Evolutionary conservation across 23 tunicate species (phyloP).

Genomic region (Clavelina lepadiformis): DNA sequence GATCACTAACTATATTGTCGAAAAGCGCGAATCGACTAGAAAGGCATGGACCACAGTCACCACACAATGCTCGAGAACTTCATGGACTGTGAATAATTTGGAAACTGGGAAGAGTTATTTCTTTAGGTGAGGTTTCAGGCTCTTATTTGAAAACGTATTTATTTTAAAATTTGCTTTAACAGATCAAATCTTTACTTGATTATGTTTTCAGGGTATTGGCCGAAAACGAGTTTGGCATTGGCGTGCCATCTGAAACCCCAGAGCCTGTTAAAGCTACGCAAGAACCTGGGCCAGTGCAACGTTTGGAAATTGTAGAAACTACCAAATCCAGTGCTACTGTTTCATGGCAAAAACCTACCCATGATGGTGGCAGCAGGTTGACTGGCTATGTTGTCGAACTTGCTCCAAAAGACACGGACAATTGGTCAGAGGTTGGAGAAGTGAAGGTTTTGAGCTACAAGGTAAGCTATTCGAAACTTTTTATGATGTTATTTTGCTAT

Average conservation of each 20-base stretch:
- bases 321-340: slow-evolving; percentile 48
- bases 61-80: slow-evolving; percentile 57
- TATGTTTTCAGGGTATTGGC: slow-evolving; percentile 73
- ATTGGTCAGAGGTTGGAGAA: slow-evolving; percentile 60
- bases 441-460: slow-evolving; percentile 53
- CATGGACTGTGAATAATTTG: slow-evolving; percentile 67
- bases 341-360: slow-evolving; percentile 77
- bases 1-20: slow-evolving; percentile 74
- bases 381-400: slow-evolving; percentile 74
- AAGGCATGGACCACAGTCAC: slow-evolving; percentile 90
- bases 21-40: slow-evolving; percentile 82
- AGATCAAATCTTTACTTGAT: neutral
- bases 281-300: slow-evolving; percentile 85
- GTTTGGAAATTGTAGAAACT: slow-evolving; percentile 43
- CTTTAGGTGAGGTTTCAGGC: slow-evolving; percentile 43
- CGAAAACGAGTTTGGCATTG: slow-evolving; percentile 90
- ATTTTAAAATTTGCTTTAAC: neutral
- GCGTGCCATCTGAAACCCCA: slow-evolving; percentile 57
- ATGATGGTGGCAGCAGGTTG: slow-evolving; percentile 77
- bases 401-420: slow-evolving; percentile 66
- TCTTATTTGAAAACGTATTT: neutral
- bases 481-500: neutral
- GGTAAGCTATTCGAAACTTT: slow-evolving; percentile 2
- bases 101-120: slow-evolving; percentile 80
- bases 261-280: slow-evolving; percentile 78